Base-by-base conservation (phyloP, 2,888 invertebrate species). In the Lampropteryx suffumata region DNA sequence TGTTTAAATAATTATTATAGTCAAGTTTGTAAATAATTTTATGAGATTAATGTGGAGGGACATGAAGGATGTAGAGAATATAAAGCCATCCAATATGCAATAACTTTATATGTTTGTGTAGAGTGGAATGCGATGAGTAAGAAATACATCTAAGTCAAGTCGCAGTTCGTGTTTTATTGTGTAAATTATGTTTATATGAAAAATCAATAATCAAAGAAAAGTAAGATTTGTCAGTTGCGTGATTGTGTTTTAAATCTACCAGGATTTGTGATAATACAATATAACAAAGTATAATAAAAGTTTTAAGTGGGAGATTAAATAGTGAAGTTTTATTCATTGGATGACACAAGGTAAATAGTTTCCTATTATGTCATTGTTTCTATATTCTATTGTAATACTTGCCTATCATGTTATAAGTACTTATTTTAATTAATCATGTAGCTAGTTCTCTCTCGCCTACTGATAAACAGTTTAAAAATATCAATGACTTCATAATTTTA, bases 231-330 rank as follows among this genome's bases (percentile, higher is more conserved):
- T 91, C 88, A 87, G 88, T 92, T 91, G 92, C 83, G 92, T 92
- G 92, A 92, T 92, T 92, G 92, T 91, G 90, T 91, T 89, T 92
- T 92, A 92, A 92, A 92, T 93, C 93, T 93, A 93, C 93, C 92
- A 93, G 92, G 92, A 93, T 93, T 93, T 93, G 93, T 93, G 93
- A 93, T 93, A 93, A 92, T 92, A 92, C 92, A 92, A 62, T 92
- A 92, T 92, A 92, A 92, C 92, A 92, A 93, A 90, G 83, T 91
- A 87, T 90, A 91, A 90, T 90, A 90, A 90, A 91, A 90, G 89
- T 89, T 90, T 90, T 89, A 90, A 90, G 90, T 90, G 90, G 90
- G 89, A 90, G 90, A 88, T 87, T 82, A 86, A 74, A 71, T 40
- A 82, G 82, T 84, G 90, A 83, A 85, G 90, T 91, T 91, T 91